Percentiles rank a stretch among this genome's conserved stretches.
Evolutionary conservation across 1,140 invertebrate species (phyloP).

Genomic region (Apis mellifera): DNA sequence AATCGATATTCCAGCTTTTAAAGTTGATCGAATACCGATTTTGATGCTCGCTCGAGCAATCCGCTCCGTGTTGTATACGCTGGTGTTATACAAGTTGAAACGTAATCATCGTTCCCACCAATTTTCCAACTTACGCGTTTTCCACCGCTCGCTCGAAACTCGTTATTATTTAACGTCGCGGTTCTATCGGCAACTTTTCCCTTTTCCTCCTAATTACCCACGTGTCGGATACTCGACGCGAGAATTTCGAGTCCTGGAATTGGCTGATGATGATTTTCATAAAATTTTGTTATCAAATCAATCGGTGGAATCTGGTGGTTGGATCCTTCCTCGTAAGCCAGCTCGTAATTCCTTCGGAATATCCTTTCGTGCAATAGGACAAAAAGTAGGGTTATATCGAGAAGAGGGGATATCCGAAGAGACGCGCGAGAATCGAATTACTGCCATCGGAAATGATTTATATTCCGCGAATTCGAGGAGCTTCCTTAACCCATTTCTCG

Average conservation of each 20-base stretch:
- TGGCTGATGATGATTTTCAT: constrained; percentile 20
- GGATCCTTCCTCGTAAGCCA: background rate
- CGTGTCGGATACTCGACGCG: background rate
- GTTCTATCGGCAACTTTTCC: background rate
- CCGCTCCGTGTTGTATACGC: background rate
- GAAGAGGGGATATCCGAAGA: constrained; percentile 50
- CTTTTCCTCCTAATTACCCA: background rate
- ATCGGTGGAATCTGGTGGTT: constrained; percentile 9
- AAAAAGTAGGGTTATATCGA: constrained; percentile 20
- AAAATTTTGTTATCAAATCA: constrained; percentile 48
- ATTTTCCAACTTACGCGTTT: background rate
- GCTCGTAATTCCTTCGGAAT: constrained; percentile 38
- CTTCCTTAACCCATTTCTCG: constrained; percentile 67
- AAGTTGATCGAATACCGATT: constrained; percentile 12
- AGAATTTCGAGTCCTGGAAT: background rate
- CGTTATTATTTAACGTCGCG: background rate
- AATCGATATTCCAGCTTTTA: constrained; percentile 49
- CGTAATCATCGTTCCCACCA: background rate
- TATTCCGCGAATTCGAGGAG: constrained; percentile 64
- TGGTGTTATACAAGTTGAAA: background rate
- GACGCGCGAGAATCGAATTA: constrained; percentile 65
- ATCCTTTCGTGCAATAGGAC: constrained; percentile 32
- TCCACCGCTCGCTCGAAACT: too few species aligned
- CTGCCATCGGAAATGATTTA: constrained; percentile 66
- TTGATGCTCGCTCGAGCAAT: background rate